Evolutionary conservation across 2,797 vertebrate species (phyloP), one percentile per base, ranked within the genome.

Genomic region (Acanthurus tractus): DNA sequence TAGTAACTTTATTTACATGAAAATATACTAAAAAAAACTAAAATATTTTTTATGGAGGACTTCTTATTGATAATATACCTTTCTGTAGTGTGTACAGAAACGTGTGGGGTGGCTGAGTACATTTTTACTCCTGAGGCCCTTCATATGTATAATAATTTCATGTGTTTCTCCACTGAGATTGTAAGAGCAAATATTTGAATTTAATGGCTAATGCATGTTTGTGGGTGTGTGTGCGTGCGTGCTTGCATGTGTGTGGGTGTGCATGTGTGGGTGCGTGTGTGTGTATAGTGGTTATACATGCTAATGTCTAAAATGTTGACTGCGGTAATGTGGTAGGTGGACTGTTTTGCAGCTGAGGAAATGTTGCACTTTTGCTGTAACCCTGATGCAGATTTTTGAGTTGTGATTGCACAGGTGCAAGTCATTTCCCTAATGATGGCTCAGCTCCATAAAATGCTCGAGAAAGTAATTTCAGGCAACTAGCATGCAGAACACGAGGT

Each of bases 391-490:
- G 53, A 69, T 34, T 79, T 81, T 61, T 70, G 59, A 70, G 36
- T 50, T 45, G 29, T 44, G 20, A 8, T n/a, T 29, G 56, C 7
- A 36, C 70, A 54, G 59, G 11, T 71, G 54, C 44, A 57, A 23
- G 25, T 58, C 11, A 78, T 83, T 83, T 64, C 1, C 20, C 72
- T 77, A 38, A 45, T 52, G 59, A 74, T 46, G 42, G 57, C 38
- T 57, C 22, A 12, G 36, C 58, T 64, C n/a, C 61, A 81, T 67
- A 58, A 61, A 78, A 22, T 70, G 66, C 42, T 73, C 23, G 44
- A 63, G 20, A 64, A 70, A 67, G 40, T 63, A 36, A 68, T 69
- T 55, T 14, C 18, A 64, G 9, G 29, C 29, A 34, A 34, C 42
- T 7, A 53, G 44, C 49, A 29, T 56, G 18, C 57, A 61, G 45